phyloP scores from a whole-genome alignment of 2,888 invertebrate genomes.

The Lepidonotus clava region DNA sequence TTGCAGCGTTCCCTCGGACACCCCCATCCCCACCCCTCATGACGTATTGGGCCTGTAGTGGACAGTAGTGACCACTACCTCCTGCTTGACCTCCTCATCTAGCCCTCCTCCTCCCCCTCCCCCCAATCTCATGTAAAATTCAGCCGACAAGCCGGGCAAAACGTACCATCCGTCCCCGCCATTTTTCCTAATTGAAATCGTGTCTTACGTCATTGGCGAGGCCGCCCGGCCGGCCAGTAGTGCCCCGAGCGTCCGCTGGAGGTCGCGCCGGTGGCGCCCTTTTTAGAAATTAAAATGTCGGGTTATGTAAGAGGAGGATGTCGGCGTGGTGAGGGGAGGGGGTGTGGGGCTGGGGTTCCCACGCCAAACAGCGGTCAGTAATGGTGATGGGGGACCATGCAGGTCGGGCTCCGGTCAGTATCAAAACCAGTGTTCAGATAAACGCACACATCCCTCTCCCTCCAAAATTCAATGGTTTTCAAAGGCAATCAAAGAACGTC shows the following conservation, averaged over 20 bases:
- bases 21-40: neutral
- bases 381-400: too few species aligned
- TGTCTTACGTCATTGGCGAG: neutral
- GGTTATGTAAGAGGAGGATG: constrained; percentile 21
- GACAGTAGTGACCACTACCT: too few species aligned
- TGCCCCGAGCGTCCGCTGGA: neutral
- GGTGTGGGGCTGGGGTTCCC: neutral
- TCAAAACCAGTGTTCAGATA: too few species aligned
- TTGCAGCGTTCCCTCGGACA: neutral
- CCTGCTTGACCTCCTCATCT: neutral
- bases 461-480: too few species aligned
- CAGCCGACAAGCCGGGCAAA: neutral
- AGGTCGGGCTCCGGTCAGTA: too few species aligned
- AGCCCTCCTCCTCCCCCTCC: neutral
- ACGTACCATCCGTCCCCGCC: neutral
- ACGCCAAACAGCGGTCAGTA: too few species aligned
- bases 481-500: too few species aligned
- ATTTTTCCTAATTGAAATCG: constrained; percentile 44
- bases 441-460: too few species aligned
- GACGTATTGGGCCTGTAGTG: neutral
- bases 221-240: neutral
- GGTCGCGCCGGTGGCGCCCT: constrained; percentile 15
- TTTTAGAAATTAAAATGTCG: constrained; percentile 51
- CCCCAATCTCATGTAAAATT: neutral
- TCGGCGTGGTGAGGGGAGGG: neutral